Base-by-base conservation (phyloP, 2,797 vertebrate species). In the Notolabrus celidotus region DNA sequence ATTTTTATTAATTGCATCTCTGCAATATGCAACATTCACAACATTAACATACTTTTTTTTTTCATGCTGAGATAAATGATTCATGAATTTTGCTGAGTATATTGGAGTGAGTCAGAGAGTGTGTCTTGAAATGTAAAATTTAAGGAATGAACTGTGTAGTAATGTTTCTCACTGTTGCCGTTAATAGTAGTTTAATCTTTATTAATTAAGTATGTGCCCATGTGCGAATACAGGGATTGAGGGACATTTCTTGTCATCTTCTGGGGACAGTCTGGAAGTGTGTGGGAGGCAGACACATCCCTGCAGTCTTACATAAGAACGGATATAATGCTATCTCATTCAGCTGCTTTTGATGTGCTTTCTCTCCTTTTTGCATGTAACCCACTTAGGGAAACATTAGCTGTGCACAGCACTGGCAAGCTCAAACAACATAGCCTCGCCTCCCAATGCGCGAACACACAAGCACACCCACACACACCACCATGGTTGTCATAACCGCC, bases 281-380 rank as follows among this genome's bases (percentile, higher is more conserved):
- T 64, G 88, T 89, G 80, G 91, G 90, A 71, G 81, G 81, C 65
- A 78, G 73, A 60, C 77, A 66, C 71, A 74, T 63, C 79, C 79
- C 87, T 57, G 79, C 85, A 90, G 88, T 79, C 61, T 94, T 93
- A 91, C 81, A 89, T 94, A 93, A 92, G 55, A 86, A 82, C 61
- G 39, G 34, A 59, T 41, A 68, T 63, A 78, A 71, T 70, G 64
- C 50, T 58, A 63, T 77, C 70, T 76, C 64, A 88, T 92, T 90
- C 64, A 70, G 69, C 74, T 74, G 73, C 56, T 66, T 73, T 58
- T 64, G n/a, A 74, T 78, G 46, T 33, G 33, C 62, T 80, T 77
- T 52, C 72, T 81, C 67, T 74, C 64, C 72, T 56, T 74, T 31
- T 64, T 68, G 52, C 74, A 58, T 52, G 73, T 62, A 89, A 82